Conservation (phyloP, 2,888 invertebrate species). For the Mechanitis mazaeus region DNA sequence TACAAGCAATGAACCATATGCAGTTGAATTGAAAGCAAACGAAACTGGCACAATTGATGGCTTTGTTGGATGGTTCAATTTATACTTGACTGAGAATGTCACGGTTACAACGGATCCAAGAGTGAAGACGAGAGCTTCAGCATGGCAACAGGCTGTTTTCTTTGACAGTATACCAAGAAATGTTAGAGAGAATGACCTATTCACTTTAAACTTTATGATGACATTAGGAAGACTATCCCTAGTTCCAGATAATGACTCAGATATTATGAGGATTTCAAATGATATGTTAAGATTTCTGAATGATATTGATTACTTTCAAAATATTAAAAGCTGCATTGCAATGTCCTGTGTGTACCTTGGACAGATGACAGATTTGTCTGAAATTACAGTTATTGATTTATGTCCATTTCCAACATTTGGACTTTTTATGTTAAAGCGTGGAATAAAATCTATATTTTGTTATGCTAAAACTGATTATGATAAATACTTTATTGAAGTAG, state of each 20-base stretch:
- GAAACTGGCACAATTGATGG: conserved; percentile 78
- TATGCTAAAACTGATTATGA: conserved; percentile 54
- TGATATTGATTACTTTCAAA: conserved; percentile 63
- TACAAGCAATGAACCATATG: conserved; percentile 50
- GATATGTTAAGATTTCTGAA: conserved; percentile 66
- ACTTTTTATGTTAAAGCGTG: conserved; percentile 72
- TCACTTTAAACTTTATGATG: conserved; percentile 48
- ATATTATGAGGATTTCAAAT: conserved; percentile 46
- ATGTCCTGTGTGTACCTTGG: conserved; percentile 56
- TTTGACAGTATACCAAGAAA: conserved; percentile 67
- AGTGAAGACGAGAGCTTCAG: conserved; percentile 64
- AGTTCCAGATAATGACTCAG: conserved; percentile 37
- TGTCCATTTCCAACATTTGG: conserved; percentile 80
- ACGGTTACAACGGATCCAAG: conserved; percentile 79
- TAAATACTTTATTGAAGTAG: conserved; percentile 56
- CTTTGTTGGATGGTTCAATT: conserved; percentile 84
- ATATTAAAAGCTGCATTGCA: conserved; percentile 54
- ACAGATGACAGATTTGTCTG: conserved; percentile 50
- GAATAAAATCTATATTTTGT: conserved; percentile 64
- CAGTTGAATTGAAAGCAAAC: conserved; percentile 51
- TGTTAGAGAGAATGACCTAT: conserved; percentile 43
- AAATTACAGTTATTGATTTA: conserved; percentile 72
- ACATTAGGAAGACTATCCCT: conserved; percentile 57
- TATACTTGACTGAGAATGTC: conserved; percentile 79
- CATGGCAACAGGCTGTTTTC: conserved; percentile 89